Evolutionary conservation across 2,113 vertebrate species (phyloP), one percentile per base, ranked within the genome.

Genomic region (Psettodes erumei): DNA sequence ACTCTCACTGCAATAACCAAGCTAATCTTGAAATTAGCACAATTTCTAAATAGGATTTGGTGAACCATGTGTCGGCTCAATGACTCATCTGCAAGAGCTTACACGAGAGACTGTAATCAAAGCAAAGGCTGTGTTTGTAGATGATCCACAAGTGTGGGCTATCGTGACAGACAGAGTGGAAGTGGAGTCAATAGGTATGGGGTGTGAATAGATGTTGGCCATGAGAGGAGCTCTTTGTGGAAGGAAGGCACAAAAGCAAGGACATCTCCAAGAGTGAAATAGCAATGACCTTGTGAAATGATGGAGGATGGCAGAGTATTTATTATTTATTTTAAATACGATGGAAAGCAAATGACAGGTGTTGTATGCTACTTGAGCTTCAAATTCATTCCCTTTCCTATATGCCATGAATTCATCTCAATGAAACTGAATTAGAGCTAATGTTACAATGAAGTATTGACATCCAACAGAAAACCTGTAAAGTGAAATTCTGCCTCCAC

Each of bases 281-380:
- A 23, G 76, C 50, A 67, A 4, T 23, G 51, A 83, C 77, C 66
- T 83, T 69, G 79, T 35, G 11, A 6, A 3, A 30, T 33, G 25
- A 66, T 21, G 16, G 19, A 19, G 30, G 5, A 21, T 30, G 2
- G 18, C 6, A 3, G 55, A 21, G 19, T 63, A 3, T 30, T 18
- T 37, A 11, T 33, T 27, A 12, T 38, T 11, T 27, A 23, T 42
- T 12, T 12, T 28, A 40, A 35, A 51, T 11, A n/a, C 19, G 19
- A 27, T 53, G 19, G n/a, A 18, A 19, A 43, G 25, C 19, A 38
- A 51, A 58, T 8, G 38, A 16, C n/a, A 56, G 13, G 12, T 42
- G 10, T 30, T 30, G 23, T 9, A n/a, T n/a, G n/a, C n/a, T n/a
- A 30, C 2, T 63, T 1, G 1, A 55, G n/a, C 13, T 37, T 5